Evolutionary conservation across 2,113 vertebrate genomes (phyloP), one percentile per base, ranked within the genome.

Genomic region (Anolis sagrei): DNA sequence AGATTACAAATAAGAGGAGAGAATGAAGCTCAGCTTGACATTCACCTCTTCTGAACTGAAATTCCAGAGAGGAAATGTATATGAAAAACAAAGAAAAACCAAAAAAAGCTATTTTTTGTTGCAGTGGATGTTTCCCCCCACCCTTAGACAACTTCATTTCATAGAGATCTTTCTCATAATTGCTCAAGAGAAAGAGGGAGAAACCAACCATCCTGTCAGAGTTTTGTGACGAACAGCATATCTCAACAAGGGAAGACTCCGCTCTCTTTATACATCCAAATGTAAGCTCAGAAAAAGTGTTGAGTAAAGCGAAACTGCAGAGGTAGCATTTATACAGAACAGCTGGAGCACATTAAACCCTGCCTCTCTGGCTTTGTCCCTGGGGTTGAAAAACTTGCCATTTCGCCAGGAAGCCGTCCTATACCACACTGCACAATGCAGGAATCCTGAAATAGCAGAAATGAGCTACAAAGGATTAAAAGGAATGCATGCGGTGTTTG

Each of bases 281-380:
- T 58, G 49, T 83, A 92, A 81, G 92, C 32, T 54, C 32, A 14
- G 76, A 44, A n/a, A 92, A 86, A 91, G 94, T 91, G 90, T 90
- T 91, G 90, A 84, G 91, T 79, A 90, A 93, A 96, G 92, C 82
- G 93, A 95, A 96, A 94, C 93, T 86, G 95, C 96, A 96, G 95
- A 94, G 95, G 92, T 93, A 95, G 92, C 91, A 94, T 93, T 95
- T 94, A 91, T 54, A 93, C 88, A 87, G 83, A 96, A 95, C 97
- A 97, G 97, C 96, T 97, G 96, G 96, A 97, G 96, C 95, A 91
- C 95, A 97, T 97, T 97, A 96, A 86, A 93, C 92, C 91, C 90
- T 93, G 93, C 87, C 91, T 93, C 92, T 92, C 92, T 91, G 69
- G 1, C 84, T 89, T 79, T 81, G 89, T 96, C 94, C 95, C 94